Conservation (phyloP, 2,797 vertebrate genomes). For the Anas flavirostris region DNA sequence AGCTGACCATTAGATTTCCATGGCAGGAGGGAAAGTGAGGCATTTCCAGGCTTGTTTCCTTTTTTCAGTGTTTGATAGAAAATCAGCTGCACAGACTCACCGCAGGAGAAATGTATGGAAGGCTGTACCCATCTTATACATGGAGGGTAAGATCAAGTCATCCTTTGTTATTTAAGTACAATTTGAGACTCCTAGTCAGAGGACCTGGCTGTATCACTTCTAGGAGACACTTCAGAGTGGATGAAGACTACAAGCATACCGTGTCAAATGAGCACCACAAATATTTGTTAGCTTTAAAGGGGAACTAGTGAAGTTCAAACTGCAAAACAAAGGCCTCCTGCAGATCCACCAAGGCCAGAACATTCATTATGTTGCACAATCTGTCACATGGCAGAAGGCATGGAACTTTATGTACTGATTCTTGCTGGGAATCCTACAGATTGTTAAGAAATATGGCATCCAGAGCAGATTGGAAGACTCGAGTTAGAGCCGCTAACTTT, state of each 20-base stretch:
- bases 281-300: background rate
- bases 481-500: background rate
- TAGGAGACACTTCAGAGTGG: background rate
- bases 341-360: background rate
- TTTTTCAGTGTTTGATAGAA: background rate
- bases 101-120: background rate
- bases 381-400: background rate
- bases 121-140: background rate
- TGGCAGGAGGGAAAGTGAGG: background rate
- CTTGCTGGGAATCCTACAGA: background rate
- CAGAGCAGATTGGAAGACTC: background rate
- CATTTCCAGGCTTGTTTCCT: background rate
- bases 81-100: background rate
- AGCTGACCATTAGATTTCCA: background rate
- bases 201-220: background rate
- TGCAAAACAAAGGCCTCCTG: background rate
- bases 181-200: background rate
- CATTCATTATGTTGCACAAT: rapidly evolving
- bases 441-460: background rate
- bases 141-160: background rate
- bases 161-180: background rate
- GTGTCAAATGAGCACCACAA: background rate
- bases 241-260: background rate
- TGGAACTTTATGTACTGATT: background rate
- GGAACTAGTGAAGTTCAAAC: background rate